Evolutionary conservation across 2,797 vertebrate genomes (phyloP).

Genomic region (Silurus aristotelis): DNA sequence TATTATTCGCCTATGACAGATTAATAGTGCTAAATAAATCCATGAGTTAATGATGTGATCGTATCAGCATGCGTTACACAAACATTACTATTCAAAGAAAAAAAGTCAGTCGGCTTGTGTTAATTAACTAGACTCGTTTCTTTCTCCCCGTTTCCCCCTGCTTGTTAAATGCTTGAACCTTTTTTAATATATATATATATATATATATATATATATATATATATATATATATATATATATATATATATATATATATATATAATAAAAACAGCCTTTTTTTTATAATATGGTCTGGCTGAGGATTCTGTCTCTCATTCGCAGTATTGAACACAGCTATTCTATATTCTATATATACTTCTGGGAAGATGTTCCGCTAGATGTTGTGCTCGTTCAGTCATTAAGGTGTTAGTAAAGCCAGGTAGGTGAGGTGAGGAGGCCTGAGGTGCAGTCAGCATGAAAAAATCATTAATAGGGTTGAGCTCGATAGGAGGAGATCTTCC

Average conservation of each 20-base stretch:
- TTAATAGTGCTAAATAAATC: not conserved
- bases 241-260: not conserved
- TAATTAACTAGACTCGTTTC: not conserved
- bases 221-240: too few relatives aligned
- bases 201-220: too few relatives aligned
- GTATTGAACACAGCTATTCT: not conserved
- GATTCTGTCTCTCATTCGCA: not conserved
- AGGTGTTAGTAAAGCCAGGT: too few relatives aligned
- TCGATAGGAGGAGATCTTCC: too few relatives aligned
- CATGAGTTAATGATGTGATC: constrained; percentile 17
- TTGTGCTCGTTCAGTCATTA: too few relatives aligned
- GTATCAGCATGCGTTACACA: not conserved
- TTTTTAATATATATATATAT: not conserved
- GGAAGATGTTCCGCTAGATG: too few relatives aligned
- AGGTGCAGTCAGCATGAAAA: too few relatives aligned
- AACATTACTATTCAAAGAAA: constrained; percentile 12
- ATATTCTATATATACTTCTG: too few relatives aligned
- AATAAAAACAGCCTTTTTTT: not conserved
- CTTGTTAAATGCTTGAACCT: not conserved
- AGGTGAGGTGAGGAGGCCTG: too few relatives aligned
- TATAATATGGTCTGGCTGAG: not conserved
- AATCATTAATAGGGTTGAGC: too few relatives aligned
- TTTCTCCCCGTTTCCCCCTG: too few relatives aligned
- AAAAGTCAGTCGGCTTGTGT: not conserved
- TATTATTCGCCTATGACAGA: not conserved